phyloP scores from a whole-genome alignment of 35 echinoderm and acorn worm genomes.

The Nesometra sesokonis region DNA sequence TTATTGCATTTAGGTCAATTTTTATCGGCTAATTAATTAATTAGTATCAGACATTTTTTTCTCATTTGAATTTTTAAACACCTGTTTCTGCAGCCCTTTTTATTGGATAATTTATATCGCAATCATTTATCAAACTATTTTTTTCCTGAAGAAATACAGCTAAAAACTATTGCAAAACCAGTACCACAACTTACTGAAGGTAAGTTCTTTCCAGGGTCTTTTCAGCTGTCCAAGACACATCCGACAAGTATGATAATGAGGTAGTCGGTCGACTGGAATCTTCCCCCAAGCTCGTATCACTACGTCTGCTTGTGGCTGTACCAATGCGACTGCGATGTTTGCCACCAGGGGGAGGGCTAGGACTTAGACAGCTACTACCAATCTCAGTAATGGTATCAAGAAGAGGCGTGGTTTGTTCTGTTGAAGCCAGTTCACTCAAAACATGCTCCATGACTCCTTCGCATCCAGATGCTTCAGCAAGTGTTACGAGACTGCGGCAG shows the following conservation, averaged over 20 bases:
- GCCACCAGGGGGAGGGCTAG: not conserved
- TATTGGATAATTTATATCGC: no score
- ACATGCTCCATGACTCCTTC: constrained; percentile 68
- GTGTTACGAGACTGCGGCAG: constrained; percentile 75
- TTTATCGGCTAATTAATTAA: no score
- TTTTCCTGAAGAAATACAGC: no score
- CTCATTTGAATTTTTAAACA: no score
- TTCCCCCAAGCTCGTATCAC: not conserved
- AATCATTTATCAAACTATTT: no score
- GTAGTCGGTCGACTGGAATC: constrained; percentile 33
- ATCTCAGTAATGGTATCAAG: not conserved
- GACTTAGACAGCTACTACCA: not conserved
- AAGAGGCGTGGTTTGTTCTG: not conserved
- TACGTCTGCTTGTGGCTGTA: constrained; percentile 23
- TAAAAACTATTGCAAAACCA: no score
- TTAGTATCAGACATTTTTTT: no score
- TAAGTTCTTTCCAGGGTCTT: constrained; percentile 62
- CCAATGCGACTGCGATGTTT: not conserved
- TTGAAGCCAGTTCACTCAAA: constrained; percentile 35
- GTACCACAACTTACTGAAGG: constrained; percentile 35
- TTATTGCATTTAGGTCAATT: no score
- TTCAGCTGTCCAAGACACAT: constrained; percentile 77
- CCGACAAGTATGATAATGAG: constrained; percentile 73
- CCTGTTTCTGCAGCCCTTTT: no score
- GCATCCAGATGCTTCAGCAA: constrained; percentile 79